Percentiles rank a stretch among this genome's conserved stretches.
These are phyloP conservation scores for Hydrolagus affinis DNA, from an alignment of 2,113 vertebrate species.

Conservation along the genomic window DNA sequence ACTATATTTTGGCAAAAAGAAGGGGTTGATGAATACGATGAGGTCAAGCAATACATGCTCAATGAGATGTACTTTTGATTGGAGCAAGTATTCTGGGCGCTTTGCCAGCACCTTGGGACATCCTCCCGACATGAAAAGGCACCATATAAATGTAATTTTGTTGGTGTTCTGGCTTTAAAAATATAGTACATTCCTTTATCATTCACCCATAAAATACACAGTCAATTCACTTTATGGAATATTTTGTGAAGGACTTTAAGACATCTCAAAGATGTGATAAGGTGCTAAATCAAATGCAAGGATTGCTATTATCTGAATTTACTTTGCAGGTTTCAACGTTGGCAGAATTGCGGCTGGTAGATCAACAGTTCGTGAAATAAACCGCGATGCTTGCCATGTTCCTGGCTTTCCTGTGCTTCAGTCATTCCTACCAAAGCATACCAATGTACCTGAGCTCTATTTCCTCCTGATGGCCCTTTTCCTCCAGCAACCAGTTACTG, in stretches of 20 bases:
- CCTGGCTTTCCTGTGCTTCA: constrained; percentile 86
- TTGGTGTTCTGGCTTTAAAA: not conserved
- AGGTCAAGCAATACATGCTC: too few relatives aligned
- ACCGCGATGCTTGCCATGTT: constrained; percentile 92
- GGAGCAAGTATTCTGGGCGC: too few relatives aligned
- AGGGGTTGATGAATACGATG: too few relatives aligned
- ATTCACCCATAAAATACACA: not conserved
- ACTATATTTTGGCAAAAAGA: too few relatives aligned
- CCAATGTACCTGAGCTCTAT: constrained; percentile 90
- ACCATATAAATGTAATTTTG: too few relatives aligned
- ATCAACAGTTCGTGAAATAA: constrained; percentile 85
- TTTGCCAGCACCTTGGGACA: too few relatives aligned
- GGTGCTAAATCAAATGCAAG: not conserved
- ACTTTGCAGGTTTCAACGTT: constrained; percentile 80
- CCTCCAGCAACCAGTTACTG: constrained; percentile 90
- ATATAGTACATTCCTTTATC: not conserved
- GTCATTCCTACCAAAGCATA: constrained; percentile 91
- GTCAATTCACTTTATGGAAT: not conserved
- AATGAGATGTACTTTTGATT: too few relatives aligned
- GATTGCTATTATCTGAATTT: not conserved
- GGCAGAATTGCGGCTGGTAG: constrained; percentile 85
- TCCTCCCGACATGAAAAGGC: too few relatives aligned
- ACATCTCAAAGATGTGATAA: not conserved
- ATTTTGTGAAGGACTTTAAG: not conserved
- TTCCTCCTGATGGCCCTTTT: constrained; percentile 97